These are phyloP conservation scores for Misgurnus mizolepis DNA, from an alignment of 2,113 vertebrate species.

Conservation along the genomic window DNA sequence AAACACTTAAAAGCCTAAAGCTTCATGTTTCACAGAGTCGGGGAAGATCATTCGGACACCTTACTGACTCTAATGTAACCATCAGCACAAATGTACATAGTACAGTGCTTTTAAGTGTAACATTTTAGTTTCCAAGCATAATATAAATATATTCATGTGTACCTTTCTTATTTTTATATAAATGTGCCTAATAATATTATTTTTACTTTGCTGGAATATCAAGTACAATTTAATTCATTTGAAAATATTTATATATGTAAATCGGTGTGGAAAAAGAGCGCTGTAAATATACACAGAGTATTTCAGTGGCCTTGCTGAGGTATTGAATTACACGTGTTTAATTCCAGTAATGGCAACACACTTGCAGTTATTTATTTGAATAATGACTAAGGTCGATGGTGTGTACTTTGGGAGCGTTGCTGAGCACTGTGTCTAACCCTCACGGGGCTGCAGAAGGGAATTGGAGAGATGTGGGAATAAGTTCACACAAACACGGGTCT, in stretches of 20 bases:
- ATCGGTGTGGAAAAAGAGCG: background rate
- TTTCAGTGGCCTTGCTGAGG: background rate
- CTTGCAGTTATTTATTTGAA: background rate
- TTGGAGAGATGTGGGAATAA: constrained; percentile 43
- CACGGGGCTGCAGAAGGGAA: constrained; percentile 7
- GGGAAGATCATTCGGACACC: no score
- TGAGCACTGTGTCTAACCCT: background rate
- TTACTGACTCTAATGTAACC: no score
- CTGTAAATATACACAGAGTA: background rate
- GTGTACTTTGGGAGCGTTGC: constrained; percentile 13
- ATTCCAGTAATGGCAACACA: background rate
- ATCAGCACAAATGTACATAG: background rate
- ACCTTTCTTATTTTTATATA: no score
- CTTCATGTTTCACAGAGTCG: background rate
- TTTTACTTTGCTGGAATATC: no score
- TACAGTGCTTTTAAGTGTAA: background rate
- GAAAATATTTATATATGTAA: background rate
- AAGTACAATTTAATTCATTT: background rate
- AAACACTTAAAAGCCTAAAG: background rate
- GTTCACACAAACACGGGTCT: constrained; percentile 60
- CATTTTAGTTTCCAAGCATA: no score
- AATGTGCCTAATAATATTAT: no score
- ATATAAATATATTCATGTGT: no score
- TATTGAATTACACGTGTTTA: background rate
- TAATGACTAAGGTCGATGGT: background rate